Conservation (phyloP, 2,113 vertebrate species). For the Petrocephalus zakoni region DNA sequence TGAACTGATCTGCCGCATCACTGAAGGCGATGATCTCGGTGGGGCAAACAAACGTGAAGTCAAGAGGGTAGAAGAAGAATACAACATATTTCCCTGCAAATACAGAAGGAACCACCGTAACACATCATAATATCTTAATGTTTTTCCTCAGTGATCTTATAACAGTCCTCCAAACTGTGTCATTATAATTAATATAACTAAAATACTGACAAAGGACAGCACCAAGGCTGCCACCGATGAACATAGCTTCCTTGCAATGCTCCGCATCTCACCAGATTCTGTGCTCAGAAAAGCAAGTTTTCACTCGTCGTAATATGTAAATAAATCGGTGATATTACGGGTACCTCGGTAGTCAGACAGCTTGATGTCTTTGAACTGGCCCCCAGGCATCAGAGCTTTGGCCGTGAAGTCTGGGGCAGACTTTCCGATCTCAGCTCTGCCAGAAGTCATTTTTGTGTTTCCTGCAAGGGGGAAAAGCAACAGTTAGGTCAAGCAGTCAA, state of each 20-base stretch:
- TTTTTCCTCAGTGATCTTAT: too few species aligned
- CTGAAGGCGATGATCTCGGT: slow-evolving; percentile 76
- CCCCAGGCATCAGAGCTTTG: slow-evolving; percentile 90
- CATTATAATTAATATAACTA: background rate
- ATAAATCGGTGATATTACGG: background rate
- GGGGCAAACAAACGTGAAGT: slow-evolving; percentile 80
- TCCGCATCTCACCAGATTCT: background rate
- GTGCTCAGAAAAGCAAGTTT: background rate
- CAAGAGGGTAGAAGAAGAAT: slow-evolving; percentile 94
- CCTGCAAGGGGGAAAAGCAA: slow-evolving; percentile 39
- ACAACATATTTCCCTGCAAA: slow-evolving; percentile 84
- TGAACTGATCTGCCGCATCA: slow-evolving; percentile 84
- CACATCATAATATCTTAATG: background rate
- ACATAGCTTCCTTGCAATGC: background rate
- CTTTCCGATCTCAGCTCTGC: slow-evolving; percentile 86
- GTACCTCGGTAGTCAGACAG: slow-evolving; percentile 88
- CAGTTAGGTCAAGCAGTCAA: background rate
- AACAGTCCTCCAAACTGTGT: background rate
- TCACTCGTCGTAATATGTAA: background rate
- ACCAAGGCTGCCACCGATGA: background rate
- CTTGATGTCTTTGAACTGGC: slow-evolving; percentile 83
- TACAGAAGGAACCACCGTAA: background rate
- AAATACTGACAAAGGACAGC: background rate
- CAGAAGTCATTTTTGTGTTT: slow-evolving; percentile 80
- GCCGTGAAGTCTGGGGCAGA: slow-evolving; percentile 86